Evolutionary conservation across 1,140 invertebrate species (phyloP).

Genomic region (Macrotrachela quadricornifera): DNA sequence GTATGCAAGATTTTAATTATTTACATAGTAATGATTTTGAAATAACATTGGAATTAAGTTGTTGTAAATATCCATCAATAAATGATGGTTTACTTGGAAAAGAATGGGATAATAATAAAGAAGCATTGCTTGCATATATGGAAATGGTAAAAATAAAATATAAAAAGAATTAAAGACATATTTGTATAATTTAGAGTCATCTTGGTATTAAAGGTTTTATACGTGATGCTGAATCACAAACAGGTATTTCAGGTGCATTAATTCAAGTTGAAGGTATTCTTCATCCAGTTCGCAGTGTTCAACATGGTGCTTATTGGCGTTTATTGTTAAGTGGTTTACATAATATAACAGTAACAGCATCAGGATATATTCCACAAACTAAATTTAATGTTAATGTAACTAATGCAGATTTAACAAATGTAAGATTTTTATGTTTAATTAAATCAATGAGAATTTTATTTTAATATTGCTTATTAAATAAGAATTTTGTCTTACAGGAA

Average conservation of each 20-base stretch:
- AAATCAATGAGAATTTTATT: too few species aligned
- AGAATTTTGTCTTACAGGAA: too few species aligned
- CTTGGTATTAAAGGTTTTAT: constrained; percentile 66
- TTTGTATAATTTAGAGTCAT: constrained; percentile 41
- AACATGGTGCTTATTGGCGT: constrained; percentile 71
- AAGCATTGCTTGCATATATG: constrained; percentile 1
- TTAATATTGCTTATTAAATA: too few species aligned
- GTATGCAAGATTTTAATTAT: constrained; percentile 98
- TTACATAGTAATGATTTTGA: constrained; percentile 94
- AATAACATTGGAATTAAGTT: constrained; percentile 83
- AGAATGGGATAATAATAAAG: constrained; percentile 8
- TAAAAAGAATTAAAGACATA: too few species aligned
- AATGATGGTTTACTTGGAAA: neutral
- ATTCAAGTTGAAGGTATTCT: constrained; percentile 41
- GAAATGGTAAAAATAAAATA: neutral
- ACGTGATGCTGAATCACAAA: too few species aligned
- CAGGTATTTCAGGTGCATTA: constrained; percentile 31
- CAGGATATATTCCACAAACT: neutral
- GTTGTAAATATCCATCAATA: constrained; percentile 65
- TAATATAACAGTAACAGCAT: constrained; percentile 5
- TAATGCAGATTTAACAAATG: too few species aligned
- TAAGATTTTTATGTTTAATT: too few species aligned
- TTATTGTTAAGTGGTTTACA: constrained; percentile 66
- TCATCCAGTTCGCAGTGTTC: constrained; percentile 18
- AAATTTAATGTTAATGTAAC: neutral